Evolutionary conservation across 2,888 invertebrate genomes (phyloP), one percentile per base, ranked within the genome.

Genomic region (Conistra vaccinii): DNA sequence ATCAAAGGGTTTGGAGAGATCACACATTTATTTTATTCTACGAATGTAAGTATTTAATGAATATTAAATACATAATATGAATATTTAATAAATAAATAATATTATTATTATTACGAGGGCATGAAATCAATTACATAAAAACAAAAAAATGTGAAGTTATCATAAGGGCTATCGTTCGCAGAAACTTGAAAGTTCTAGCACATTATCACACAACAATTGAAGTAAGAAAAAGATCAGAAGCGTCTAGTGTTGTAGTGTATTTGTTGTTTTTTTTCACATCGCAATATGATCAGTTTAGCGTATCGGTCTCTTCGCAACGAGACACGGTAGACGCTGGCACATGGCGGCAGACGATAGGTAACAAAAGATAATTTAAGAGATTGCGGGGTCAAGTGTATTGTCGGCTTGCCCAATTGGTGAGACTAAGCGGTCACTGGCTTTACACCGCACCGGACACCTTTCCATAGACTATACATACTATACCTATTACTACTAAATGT

Each of bases 321-420:
- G 89, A 90, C 89, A 90, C 91, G 90, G 89, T 90, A 91, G 91
- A 89, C 88, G 86, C 75, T 72, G 85, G 80, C 82, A 84, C 81
- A 83, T 85, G 85, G 85, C 88, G 87, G 85, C 92, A 92, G 93
- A 91, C 92, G 90, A 93, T 92, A 94, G 94, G 92, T 92, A 93
- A 92, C 92, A 92, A 91, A 92, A 91, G 91, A 93, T 92, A 93
- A 95, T 94, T 94, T 90, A 92, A 92, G 91, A 93, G 93, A 92
- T 93, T 92, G 92, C 90, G 93, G 92, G 95, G 95, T 95, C 95
- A 96, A 95, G 94, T 94, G 93, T 93, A 93, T 89, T 89, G 94
- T 90, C 93, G 92, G 90, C 89, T 92, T 91, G 91, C 91, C 94
- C 94, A 95, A 95, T 95, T 95, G 95, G 90, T 90, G 91, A 89